These are phyloP conservation scores for Hylyphantes graminicola DNA, from an alignment of 1,140 invertebrate species.

Conservation along the genomic window DNA sequence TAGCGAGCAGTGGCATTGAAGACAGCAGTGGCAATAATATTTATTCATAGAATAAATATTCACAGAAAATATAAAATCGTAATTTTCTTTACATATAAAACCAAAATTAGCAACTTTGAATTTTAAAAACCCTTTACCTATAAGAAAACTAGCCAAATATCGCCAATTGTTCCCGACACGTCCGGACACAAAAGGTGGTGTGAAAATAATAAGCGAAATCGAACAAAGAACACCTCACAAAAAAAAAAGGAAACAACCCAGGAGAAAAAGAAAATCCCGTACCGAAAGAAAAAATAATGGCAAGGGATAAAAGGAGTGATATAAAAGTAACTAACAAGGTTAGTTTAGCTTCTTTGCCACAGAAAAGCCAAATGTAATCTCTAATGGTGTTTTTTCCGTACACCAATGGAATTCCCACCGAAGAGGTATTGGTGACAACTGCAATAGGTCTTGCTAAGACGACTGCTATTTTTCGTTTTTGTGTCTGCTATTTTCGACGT, in stretches of 20 bases:
- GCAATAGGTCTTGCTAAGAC: slow-evolving; percentile 8
- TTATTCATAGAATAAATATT: too few species aligned
- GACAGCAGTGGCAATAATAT: too few species aligned
- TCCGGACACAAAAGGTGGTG: neutral
- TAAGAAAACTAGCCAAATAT: slow-evolving; percentile 6
- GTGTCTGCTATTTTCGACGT: too few species aligned
- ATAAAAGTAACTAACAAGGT: slow-evolving; percentile 57
- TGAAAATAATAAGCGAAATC: slow-evolving; percentile 26
- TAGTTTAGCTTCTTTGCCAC: slow-evolving; percentile 8
- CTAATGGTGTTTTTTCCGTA: slow-evolving; percentile 55
- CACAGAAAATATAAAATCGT: too few species aligned
- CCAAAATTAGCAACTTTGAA: too few species aligned
- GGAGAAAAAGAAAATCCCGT: neutral
- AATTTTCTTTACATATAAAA: too few species aligned
- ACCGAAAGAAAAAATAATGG: neutral
- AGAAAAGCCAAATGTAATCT: slow-evolving; percentile 42
- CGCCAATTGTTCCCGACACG: slow-evolving; percentile 40
- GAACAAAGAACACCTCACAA: slow-evolving; percentile 39
- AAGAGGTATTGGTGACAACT: slow-evolving; percentile 7
- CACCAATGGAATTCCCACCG: slow-evolving; percentile 16
- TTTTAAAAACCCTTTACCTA: too few species aligned
- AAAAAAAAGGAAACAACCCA: slow-evolving; percentile 16
- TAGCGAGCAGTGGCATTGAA: too few species aligned
- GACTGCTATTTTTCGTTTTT: too few species aligned
- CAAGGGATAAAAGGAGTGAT: slow-evolving; percentile 14